Evolutionary conservation across 2,888 invertebrate species (phyloP), one percentile per base, ranked within the genome.

Genomic region (Shargacucullia verbasci): DNA sequence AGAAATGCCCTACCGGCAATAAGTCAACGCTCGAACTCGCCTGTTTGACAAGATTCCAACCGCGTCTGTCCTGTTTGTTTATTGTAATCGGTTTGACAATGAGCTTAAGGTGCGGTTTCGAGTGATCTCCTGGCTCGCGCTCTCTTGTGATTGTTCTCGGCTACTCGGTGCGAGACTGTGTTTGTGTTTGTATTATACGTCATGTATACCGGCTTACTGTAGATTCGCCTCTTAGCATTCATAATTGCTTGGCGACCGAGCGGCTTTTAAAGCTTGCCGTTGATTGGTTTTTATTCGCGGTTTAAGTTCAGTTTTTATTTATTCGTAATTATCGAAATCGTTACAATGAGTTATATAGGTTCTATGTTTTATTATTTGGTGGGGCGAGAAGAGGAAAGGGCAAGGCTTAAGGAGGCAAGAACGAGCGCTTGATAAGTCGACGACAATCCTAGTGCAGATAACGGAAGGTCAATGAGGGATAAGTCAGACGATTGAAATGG

Each of bases 41-140:
- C 92, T 90, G 94, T 93, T 93, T 92, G 93, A 94, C 94, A 93
- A 93, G 94, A 94, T 94, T 94, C 94, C 94, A 94, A 92, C 92
- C 92, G 92, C 93, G 92, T 91, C 92, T 92, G 91, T 89, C 91
- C 92, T 93, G 94, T 94, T 93, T 94, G 93, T 92, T 94, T 93
- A 94, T 93, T 92, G 92, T 94, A 94, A 93, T 93, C 93, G 93
- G 93, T 93, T 93, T 93, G 91, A 93, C 93, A 93, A 94, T 93
- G 92, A 90, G 93, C 93, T 93, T 94, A 94, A 94, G 93, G 94
- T 93, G 93, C 93, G 93, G 93, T 94, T 94, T 94, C 92, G 91
- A 91, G 90, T 94, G 94, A 92, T 93, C 90, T 90, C 87, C 80
- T 79, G 82, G 82, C 82, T 82, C 83, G 85, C 86, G 86, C 87